phyloP scores from a whole-genome alignment of 2,113 vertebrate genomes.

The Heterotilapia buettikoferi region DNA sequence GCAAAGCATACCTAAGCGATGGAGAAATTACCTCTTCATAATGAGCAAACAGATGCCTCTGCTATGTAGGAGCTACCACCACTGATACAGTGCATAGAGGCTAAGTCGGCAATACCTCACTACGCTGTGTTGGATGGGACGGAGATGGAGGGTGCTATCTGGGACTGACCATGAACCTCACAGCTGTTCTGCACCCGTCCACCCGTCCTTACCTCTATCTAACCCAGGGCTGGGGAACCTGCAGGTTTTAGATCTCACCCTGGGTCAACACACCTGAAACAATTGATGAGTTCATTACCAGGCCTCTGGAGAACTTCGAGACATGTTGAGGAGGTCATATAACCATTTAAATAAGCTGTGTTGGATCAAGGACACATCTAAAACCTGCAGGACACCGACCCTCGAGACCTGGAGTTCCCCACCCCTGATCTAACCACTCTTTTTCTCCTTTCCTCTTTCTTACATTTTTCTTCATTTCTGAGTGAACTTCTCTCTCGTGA shows the following conservation, averaged over 20 bases:
- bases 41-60: background rate
- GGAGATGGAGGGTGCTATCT: background rate
- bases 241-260: background rate
- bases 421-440: background rate
- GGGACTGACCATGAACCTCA: background rate
- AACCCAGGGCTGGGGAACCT: background rate
- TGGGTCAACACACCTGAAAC: background rate
- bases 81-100: background rate
- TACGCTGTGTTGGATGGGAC: background rate
- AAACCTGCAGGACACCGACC: background rate
- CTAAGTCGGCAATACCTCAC: background rate
- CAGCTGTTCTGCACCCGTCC: background rate
- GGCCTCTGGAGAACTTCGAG: rapidly evolving
- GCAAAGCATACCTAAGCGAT: background rate
- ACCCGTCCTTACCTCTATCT: background rate
- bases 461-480: background rate
- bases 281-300: rapidly evolving
- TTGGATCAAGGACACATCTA: background rate
- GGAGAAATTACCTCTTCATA: background rate
- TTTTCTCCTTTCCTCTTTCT: background rate
- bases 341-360: background rate
- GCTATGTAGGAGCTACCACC: background rate
- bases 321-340: background rate
- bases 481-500: background rate
- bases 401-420: rapidly evolving